Conservation (phyloP, 2,797 vertebrate species). For the Enoplosus armatus region DNA sequence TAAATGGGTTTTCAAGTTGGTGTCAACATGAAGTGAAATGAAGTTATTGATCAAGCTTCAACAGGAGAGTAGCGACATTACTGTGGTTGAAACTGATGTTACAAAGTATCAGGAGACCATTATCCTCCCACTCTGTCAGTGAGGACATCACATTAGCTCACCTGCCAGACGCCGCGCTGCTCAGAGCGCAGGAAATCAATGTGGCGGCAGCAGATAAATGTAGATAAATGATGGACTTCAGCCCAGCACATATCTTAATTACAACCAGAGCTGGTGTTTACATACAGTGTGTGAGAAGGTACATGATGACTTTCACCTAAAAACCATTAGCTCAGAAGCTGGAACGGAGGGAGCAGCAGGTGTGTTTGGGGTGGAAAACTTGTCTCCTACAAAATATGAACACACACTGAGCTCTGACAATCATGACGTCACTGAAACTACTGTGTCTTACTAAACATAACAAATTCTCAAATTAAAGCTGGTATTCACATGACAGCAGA, state of each 20-base stretch:
- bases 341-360: neutral
- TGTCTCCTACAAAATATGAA: neutral
- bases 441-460: neutral
- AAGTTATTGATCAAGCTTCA: conserved; percentile 15
- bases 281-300: neutral
- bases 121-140: conserved; percentile 3
- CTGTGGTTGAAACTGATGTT: neutral
- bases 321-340: neutral
- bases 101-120: conserved; percentile 21
- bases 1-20: conserved; percentile 26
- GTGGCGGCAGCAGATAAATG: conserved; percentile 15
- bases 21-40: conserved; percentile 27
- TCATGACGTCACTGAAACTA: neutral
- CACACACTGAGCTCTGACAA: neutral
- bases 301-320: neutral
- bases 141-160: conserved; percentile 20
- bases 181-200: conserved; percentile 28
- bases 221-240: conserved; percentile 22
- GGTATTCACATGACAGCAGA: neutral
- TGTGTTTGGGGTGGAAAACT: neutral
- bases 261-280: neutral
- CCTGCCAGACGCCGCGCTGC: neutral
- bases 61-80: conserved; percentile 14
- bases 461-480: neutral
- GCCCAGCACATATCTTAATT: conserved; percentile 15